These are phyloP conservation scores for Yponomeuta sedellus DNA, from an alignment of 2,888 invertebrate genomes.

Conservation along the genomic window DNA sequence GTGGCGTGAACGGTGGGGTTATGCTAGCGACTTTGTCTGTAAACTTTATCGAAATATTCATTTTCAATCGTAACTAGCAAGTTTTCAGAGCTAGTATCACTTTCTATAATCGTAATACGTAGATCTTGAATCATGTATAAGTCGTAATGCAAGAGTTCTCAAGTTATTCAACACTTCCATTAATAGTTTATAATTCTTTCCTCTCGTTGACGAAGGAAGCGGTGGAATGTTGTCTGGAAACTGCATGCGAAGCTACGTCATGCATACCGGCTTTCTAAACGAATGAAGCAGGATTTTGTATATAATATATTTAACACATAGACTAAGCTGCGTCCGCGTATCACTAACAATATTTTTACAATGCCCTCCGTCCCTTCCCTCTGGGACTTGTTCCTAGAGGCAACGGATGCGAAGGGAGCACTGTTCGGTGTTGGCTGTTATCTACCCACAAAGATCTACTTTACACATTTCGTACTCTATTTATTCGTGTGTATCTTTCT, in stretches of 20 bases:
- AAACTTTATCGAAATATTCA: too few species aligned
- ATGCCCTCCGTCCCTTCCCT: neutral
- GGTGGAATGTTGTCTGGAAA: conserved; percentile 5
- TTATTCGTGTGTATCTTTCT: neutral
- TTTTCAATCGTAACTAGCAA: neutral
- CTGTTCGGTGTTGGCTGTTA: conserved; percentile 20
- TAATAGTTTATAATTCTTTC: neutral
- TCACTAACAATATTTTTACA: conserved; percentile 3
- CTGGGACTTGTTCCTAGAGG: neutral
- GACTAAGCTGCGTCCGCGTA: conserved; percentile 11
- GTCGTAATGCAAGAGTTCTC: neutral
- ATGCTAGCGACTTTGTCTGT: neutral
- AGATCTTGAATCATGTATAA: neutral
- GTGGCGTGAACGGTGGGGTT: neutral
- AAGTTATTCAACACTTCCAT: neutral
- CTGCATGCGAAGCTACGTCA: conserved; percentile 10
- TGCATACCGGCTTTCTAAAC: neutral
- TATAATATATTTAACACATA: conserved; percentile 2
- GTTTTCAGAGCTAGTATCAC: neutral
- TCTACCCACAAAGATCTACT: conserved; percentile 16
- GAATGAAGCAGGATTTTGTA: conserved; percentile 7
- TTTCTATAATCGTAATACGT: neutral
- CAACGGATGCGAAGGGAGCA: neutral
- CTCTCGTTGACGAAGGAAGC: too few species aligned
- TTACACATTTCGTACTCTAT: conserved; percentile 14